Percentiles rank a stretch among this genome's conserved stretches.
phyloP scores from a whole-genome alignment of 2,888 invertebrate genomes.

The Lathronympha strigana region DNA sequence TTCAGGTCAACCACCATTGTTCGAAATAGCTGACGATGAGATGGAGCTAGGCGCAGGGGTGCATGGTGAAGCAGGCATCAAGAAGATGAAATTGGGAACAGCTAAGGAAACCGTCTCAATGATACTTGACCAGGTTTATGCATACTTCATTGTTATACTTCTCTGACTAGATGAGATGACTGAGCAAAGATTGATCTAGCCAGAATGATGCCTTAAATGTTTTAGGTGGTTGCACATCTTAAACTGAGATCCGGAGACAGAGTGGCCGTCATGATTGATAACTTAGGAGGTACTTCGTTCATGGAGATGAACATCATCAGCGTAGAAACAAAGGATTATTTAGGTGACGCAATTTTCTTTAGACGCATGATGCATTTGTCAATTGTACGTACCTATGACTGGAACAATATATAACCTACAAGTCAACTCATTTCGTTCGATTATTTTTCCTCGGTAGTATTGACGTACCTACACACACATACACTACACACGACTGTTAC shows the following conservation, averaged over 20 bases:
- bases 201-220: too few relatives aligned
- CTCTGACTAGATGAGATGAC: not conserved
- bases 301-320: conserved; percentile 90
- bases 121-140: conserved; percentile 73
- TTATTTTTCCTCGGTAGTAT: not conserved
- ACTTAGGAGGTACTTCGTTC: conserved; percentile 89
- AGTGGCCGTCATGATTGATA: conserved; percentile 90
- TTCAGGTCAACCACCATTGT: conserved; percentile 84
- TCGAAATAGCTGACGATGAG: conserved; percentile 85
- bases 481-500: too few relatives aligned
- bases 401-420: too few relatives aligned
- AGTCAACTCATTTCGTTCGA: not conserved
- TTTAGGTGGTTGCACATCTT: conserved; percentile 66
- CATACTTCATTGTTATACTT: not conserved
- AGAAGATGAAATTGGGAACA: conserved; percentile 70
- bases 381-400: too few relatives aligned
- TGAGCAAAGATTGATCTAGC: too few relatives aligned
- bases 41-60: conserved; percentile 87
- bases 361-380: too few relatives aligned
- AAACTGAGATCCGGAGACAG: conserved; percentile 62
- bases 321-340: conserved; percentile 85
- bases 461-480: too few relatives aligned
- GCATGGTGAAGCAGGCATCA: conserved; percentile 83
- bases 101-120: conserved; percentile 76
- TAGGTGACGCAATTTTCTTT: conserved; percentile 82